Evolutionary conservation across 2,888 invertebrate genomes (phyloP), one percentile per base, ranked within the genome.

Genomic region (Chalcosyrphus nemorum): DNA sequence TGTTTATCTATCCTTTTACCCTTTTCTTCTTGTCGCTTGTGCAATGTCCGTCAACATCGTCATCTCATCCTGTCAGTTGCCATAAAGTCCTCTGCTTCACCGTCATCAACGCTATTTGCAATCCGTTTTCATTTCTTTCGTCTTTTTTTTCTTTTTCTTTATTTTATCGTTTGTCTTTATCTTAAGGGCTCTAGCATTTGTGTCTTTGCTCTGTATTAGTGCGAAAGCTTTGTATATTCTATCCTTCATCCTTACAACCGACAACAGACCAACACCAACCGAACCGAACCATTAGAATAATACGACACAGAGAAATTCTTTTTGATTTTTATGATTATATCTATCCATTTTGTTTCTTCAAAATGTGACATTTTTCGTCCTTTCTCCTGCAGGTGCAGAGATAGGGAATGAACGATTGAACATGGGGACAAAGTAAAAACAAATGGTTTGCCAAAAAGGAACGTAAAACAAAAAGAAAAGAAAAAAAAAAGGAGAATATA

Each of bases 311-410:
- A 59, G 57, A 38, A 77, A 71, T 77, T 77, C 76, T 61, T 81
- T 82, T 77, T 82, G 77, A 82, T 82, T 82, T 84, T 84, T 78
- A 84, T 74, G 78, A 84, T 84, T 80, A 78, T 74, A 50, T 68
- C 61, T 68, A 59, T 66, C 56, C 66, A 82, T 77, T 82, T 78
- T 50, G 61, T 68, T 72, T 54, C 41, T 71, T 56, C 45, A 70
- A 81, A 81, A 81, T 75, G 56, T 81, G 68, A 68, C 68, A 74
- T 54, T 63, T 45, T 72, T 71, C 29, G 57, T 81, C 59, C 24
- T 61, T 9, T 50, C n/a, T 50, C 15, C 38, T 75, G 59, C 84
- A 84, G 78, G 78, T 84, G 70, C 78, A 65, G 84, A 84, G 84
- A 84, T 74, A 84, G 80, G 13, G 65, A 63, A 52, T 70, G 70